Evolutionary conservation across 1,140 invertebrate genomes (phyloP), one percentile per base, ranked within the genome.

Genomic region (Pogonomyrmex barbatus): DNA sequence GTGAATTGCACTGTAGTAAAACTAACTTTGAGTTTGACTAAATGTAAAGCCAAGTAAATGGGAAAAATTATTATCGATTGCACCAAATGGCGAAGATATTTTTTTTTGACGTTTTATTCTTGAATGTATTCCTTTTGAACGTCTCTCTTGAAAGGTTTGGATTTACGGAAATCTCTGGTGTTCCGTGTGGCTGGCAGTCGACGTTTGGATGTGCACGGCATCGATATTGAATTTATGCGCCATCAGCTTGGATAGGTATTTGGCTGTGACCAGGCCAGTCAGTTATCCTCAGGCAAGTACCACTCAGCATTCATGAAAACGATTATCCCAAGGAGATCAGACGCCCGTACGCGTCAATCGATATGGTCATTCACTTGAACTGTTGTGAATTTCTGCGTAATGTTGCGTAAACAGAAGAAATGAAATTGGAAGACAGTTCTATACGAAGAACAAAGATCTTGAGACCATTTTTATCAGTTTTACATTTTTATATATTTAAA

Each of bases 131-230:
- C 47, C 68, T 73, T 17, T 58, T 60, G 33, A 71, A 71, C 24
- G 24, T 47, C 36, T 62, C 33, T 70, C 52, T 70, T 17, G 9
- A 10, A 88, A 98, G 96, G 96, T 98, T 91, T 99, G 98, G 98
- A 98, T 99, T 90, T 99, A 98, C 92, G 98, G 98, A 56, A 97
- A 98, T 94, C 95, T 98, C 33, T 98, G 98, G 98, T 99, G 98
- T 94, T 97, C 97, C 65, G 97, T 98, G 86, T 99, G 98, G 98
- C 95, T 99, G 83, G 98, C 98, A 0, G 97, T 99, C 33, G 99
- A 99, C 94, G 99, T 99, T 1, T 98, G 98, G 97, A 98, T 99
- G 97, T 98, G 98, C 94, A 99, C 99, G 0, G 98, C 99, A 0
- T 99, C 98, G 89, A 99, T 99, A 90, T 95, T 99, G 75, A 99